These are phyloP conservation scores for Adelphocoris suturalis DNA, from an alignment of 2,888 invertebrate species.

Conservation along the genomic window DNA sequence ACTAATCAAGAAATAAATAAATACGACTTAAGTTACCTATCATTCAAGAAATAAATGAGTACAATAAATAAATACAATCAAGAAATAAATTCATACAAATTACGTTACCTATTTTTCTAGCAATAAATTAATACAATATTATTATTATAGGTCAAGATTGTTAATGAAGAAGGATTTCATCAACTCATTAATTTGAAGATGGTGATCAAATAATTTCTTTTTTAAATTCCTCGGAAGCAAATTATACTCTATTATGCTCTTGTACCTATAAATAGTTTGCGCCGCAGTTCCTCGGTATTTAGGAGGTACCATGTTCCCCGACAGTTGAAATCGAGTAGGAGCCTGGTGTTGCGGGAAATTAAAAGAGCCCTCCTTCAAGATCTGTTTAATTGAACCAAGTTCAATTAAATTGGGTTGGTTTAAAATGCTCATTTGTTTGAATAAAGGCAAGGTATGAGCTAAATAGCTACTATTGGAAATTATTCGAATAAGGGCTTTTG, in stretches of 20 bases:
- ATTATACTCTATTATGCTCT: too few relatives aligned
- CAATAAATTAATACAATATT: too few relatives aligned
- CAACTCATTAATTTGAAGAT: constrained; percentile 19
- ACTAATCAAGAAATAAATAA: constrained; percentile 20
- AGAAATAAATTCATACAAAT: background rate
- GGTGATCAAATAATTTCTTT: constrained; percentile 13
- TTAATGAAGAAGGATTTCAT: background rate
- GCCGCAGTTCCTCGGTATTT: background rate
- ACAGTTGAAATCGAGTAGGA: too few relatives aligned
- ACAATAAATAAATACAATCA: too few relatives aligned
- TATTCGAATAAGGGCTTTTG: too few relatives aligned
- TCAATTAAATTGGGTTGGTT: constrained; percentile 21
- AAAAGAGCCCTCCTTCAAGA: background rate
- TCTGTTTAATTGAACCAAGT: constrained; percentile 15
- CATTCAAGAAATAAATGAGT: background rate
- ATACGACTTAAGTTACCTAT: background rate
- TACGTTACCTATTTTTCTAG: too few relatives aligned
- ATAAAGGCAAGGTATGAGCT: too few relatives aligned
- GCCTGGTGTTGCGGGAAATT: too few relatives aligned
- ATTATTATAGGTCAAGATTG: too few relatives aligned
- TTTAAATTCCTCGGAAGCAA: too few relatives aligned
- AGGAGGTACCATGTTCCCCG: constrained; percentile 23
- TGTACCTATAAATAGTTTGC: too few relatives aligned
- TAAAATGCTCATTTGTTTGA: constrained; percentile 19
- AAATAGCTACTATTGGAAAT: too few relatives aligned